A percentile compares a stretch with the other conserved stretches of the same genome.
These are phyloP conservation scores for Tapirus terrestris DNA, from an alignment of 2,113 vertebrate genomes.

Conservation along the genomic window DNA sequence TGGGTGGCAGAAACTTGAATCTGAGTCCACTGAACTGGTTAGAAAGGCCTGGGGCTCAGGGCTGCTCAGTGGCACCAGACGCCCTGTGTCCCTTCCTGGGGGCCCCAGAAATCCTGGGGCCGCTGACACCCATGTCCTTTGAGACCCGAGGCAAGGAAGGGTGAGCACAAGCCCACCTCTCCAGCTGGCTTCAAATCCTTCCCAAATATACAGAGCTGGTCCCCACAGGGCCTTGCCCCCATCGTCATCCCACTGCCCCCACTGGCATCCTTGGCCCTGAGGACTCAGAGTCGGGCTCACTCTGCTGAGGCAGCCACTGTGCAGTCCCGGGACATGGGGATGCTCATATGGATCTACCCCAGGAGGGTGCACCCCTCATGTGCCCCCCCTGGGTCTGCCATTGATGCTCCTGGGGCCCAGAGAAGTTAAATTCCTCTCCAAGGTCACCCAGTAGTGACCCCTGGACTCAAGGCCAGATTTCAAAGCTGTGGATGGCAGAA, in stretches of 20 bases:
- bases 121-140: neutral
- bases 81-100: too few relatives aligned
- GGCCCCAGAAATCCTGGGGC: neutral
- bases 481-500: neutral
- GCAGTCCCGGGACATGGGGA: fast-evolving
- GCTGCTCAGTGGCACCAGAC: neutral
- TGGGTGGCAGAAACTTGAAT: neutral
- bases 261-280: fast-evolving
- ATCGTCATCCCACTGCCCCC: too few relatives aligned
- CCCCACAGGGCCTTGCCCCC: neutral
- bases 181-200: neutral
- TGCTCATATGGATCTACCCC: fast-evolving
- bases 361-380: fast-evolving
- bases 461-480: neutral
- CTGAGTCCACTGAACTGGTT: neutral
- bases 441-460: neutral
- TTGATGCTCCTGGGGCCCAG: neutral
- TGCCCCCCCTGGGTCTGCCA: neutral
- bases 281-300: neutral
- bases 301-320: neutral
- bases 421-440: neutral
- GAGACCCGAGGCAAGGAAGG: neutral
- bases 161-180: neutral
- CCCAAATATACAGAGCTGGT: neutral
- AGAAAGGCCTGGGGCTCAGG: neutral